Base-by-base conservation (phyloP, 2,888 invertebrate species). In the Onchidella celtica region DNA sequence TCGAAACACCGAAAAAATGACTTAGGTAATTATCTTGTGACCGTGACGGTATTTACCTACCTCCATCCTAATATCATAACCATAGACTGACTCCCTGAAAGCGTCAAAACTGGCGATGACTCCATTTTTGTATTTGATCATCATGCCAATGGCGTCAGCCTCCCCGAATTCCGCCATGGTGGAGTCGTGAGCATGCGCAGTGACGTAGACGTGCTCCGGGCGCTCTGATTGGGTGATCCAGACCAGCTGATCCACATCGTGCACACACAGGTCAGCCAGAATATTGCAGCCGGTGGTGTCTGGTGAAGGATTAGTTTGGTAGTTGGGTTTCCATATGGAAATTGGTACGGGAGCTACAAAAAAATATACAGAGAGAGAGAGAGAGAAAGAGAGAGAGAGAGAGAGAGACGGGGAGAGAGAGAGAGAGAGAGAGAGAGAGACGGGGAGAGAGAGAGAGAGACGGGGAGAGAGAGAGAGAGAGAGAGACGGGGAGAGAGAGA, bases 11-110 rank as follows among this genome's bases (percentile, higher is more conserved):
- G n/a, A n/a, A n/a, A n/a, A n/a, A n/a, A n/a, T n/a, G n/a, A n/a
- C n/a, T n/a, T n/a, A n/a, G n/a, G n/a, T n/a, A n/a, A n/a, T n/a
- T n/a, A n/a, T n/a, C n/a, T n/a, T n/a, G n/a, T n/a, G n/a, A n/a
- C n/a, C n/a, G n/a, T n/a, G n/a, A n/a, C n/a, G n/a, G n/a, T 34
- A 32, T 36, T 14, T 17, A 29, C 75, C 70, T 80, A 93, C 94
- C 93, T 96, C 96, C 0, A 96, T 89, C 84, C 96, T 94, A 90
- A 96, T 96, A 85, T 96, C 96, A 87, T 96, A 96, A 1, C 96
- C 96, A 87, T 95, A 96, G 17, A 93, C 92, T 47, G 95, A 94
- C 90, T 94, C 95, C 47, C 96, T 94, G 86, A 95, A 95, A 79
- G 95, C 93, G 90, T 96, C 96, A 66, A 95, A 95, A 73, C 95